Evolutionary conservation across 30 jellyfish, hydroid and myxozoan genomes (phyloP), one percentile per base, ranked within the genome.

Genomic region (Phacellophora camtschatica): DNA sequence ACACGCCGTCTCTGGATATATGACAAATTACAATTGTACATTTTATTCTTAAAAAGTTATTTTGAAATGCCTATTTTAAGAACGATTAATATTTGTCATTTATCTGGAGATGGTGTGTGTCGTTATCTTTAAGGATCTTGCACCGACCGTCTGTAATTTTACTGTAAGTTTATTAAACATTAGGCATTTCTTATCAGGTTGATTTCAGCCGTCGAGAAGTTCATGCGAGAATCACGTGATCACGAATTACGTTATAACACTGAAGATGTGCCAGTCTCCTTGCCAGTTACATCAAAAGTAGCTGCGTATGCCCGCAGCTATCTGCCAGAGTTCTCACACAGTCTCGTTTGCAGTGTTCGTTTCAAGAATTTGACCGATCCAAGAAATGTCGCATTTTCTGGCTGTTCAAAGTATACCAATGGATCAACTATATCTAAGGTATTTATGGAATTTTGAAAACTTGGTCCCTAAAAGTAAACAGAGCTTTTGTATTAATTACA

Each of bases 291-390:
- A 20, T 33, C 80, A 16, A 31, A 48, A 9, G 62, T 77, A 22
- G 81, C 88, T 1, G 88, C 78, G 16, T 77, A 32, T 31, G 36
- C 88, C 42, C 49, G 88, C 5, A 77, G 88, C 80, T 77, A 77
- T 66, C 48, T 16, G 12, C 78, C 81, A 1, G 71, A 45, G 19
- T 34, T 16, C 31, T 71, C 66, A 20, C 71, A 58, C 30, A 42
- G 75, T 45, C 42, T 77, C 37, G 71, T 43, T 28, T 77, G 88
- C 81, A 77, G 28, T 37, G 88, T 63, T 13, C 37, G 39, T 61
- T 77, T 77, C 79, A 77, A 43, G 66, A 62, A 77, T 22, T 20
- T 36, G 18, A 2, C 79, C 16, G 37, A 77, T 37, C 79, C 79
- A 5, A 58, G 45, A 22, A 41, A 19, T 8, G 65, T 53, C n/a